These are phyloP conservation scores for Hoplias malabaricus DNA, from an alignment of 2,113 vertebrate genomes.

Conservation along the genomic window DNA sequence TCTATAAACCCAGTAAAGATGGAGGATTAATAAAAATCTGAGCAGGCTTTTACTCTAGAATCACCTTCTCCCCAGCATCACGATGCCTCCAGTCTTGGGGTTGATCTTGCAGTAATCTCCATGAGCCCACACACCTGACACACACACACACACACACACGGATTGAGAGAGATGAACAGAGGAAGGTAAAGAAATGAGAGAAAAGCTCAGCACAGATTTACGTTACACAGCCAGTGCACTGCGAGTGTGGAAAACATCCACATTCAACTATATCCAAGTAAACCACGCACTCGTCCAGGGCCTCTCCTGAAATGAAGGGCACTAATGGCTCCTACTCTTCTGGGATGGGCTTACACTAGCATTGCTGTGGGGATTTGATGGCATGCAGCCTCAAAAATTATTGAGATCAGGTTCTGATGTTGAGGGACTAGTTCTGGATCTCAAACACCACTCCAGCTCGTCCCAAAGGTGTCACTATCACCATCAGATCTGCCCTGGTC, in stretches of 20 bases:
- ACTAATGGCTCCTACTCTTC: no score
- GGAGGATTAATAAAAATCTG: neutral
- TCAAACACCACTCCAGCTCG: no score
- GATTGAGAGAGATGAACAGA: conserved; percentile 12
- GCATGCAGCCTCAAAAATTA: no score
- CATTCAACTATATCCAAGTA: no score
- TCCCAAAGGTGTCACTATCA: no score
- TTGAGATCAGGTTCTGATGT: no score
- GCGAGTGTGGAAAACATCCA: neutral
- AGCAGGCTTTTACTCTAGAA: conserved; percentile 5
- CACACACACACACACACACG: neutral
- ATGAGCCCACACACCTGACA: conserved; percentile 88
- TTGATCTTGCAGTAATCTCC: conserved; percentile 97
- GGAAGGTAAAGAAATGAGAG: neutral
- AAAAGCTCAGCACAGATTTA: neutral
- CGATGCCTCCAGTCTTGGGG: conserved; percentile 87
- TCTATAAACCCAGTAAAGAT: neutral
- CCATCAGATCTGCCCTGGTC: no score
- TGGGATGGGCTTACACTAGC: no score
- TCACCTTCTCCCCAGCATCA: conserved; percentile 95
- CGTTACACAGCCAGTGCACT: neutral
- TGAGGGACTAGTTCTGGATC: no score
- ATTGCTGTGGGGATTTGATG: no score
- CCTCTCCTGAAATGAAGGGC: no score
- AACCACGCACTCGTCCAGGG: no score